These are phyloP conservation scores for Pseudorhiza aurosa DNA, from an alignment of 30 jellyfish, hydroid and myxozoan genomes.

Conservation along the genomic window DNA sequence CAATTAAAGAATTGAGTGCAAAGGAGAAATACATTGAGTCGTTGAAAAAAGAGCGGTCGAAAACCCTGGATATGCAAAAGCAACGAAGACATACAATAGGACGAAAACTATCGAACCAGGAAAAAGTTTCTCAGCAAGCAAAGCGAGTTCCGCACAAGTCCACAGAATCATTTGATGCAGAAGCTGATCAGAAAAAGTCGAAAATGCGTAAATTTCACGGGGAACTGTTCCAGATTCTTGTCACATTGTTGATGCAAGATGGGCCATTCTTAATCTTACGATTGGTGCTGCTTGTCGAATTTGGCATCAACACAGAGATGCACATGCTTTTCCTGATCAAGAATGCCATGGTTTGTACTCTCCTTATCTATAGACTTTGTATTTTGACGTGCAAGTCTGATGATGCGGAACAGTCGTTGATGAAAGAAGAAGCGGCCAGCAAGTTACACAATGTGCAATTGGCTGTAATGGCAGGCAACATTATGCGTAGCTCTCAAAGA, in stretches of 20 bases:
- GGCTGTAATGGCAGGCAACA: constrained; percentile 75
- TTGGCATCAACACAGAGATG: constrained; percentile 74
- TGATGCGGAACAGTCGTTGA: constrained; percentile 53
- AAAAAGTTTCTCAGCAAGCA: neutral
- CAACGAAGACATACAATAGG: neutral
- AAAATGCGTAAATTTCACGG: constrained; percentile 68
- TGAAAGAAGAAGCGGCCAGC: constrained; percentile 80
- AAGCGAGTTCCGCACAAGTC: constrained; percentile 43
- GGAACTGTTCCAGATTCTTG: constrained; percentile 78
- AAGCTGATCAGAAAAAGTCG: constrained; percentile 56
- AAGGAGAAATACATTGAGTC: constrained; percentile 57
- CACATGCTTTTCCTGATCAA: constrained; percentile 77
- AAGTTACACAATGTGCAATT: constrained; percentile 83
- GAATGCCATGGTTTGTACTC: constrained; percentile 86
- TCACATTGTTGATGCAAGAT: constrained; percentile 85
- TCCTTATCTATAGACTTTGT: constrained; percentile 76
- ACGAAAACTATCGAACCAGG: constrained; percentile 25
- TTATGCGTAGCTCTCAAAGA: constrained; percentile 26
- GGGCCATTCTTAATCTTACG: constrained; percentile 86
- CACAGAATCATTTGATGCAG: constrained; percentile 60
- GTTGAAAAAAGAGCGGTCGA: constrained; percentile 31
- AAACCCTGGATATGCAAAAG: constrained; percentile 16
- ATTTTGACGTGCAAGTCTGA: constrained; percentile 85
- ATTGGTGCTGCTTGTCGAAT: constrained; percentile 55
- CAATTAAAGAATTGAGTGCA: constrained; percentile 42